Percentiles rank a stretch among this genome's conserved stretches.
phyloP scores from a whole-genome alignment of 2,113 vertebrate species.

The Stercorarius parasiticus region DNA sequence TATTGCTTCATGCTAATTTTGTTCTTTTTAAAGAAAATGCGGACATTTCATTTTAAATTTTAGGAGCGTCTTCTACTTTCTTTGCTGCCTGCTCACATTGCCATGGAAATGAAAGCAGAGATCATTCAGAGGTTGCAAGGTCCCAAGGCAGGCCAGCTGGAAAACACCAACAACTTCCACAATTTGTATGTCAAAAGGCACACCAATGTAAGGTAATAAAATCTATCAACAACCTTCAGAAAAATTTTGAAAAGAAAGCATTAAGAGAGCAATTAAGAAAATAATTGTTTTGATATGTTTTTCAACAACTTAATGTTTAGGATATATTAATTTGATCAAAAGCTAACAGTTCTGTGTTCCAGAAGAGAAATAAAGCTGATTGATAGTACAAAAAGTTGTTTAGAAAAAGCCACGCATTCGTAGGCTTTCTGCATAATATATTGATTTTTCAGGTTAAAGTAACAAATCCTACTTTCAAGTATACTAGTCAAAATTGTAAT shows the following conservation, averaged over 20 bases:
- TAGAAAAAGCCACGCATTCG: not conserved
- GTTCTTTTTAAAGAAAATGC: not conserved
- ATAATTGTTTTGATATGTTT: not conserved
- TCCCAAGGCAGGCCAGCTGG: slow-evolving; percentile 92
- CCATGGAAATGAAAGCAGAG: slow-evolving; percentile 98
- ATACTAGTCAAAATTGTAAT: not conserved
- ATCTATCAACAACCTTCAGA: not conserved
- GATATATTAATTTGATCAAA: not conserved
- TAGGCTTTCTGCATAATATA: not conserved
- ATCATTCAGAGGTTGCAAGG: slow-evolving; percentile 97
- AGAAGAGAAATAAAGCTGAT: not conserved
- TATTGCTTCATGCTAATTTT: not conserved
- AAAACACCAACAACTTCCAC: slow-evolving; percentile 99
- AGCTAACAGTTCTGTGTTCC: not conserved
- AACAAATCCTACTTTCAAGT: not conserved
- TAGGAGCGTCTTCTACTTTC: slow-evolving; percentile 95
- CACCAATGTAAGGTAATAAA: slow-evolving; percentile 89
- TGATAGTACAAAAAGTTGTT: not conserved
- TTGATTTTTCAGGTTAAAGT: not conserved
- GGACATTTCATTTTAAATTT: not conserved
- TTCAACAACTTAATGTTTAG: not conserved
- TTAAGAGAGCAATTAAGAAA: not conserved
- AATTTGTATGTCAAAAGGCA: slow-evolving; percentile 97
- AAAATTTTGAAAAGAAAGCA: not conserved
- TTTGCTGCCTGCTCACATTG: slow-evolving; percentile 94